Conservation (phyloP, 2,797 vertebrate genomes). For the Phrynocephalus guinanensis region DNA sequence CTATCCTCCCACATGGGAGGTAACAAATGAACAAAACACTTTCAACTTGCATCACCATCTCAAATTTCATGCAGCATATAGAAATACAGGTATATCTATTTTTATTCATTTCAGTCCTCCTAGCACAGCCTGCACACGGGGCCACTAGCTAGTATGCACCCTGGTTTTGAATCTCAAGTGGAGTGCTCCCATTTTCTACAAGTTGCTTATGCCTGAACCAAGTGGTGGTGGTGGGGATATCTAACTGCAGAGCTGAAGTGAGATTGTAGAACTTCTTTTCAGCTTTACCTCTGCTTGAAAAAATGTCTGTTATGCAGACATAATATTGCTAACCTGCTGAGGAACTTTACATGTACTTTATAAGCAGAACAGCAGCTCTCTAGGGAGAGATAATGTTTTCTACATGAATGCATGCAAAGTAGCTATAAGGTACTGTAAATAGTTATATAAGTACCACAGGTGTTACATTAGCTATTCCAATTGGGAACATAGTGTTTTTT, state of each 20-base stretch:
- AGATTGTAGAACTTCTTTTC: background rate
- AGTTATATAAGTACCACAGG: background rate
- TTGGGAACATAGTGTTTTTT: background rate
- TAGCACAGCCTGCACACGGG: background rate
- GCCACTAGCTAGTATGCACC: background rate
- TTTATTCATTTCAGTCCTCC: background rate
- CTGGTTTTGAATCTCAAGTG: background rate
- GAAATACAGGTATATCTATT: background rate
- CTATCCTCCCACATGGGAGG: background rate
- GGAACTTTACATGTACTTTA: background rate
- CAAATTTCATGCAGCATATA: background rate
- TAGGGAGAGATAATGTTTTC: conserved; percentile 9
- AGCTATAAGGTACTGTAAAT: background rate
- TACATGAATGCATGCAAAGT: background rate
- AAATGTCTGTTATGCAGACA: background rate
- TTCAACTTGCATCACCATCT: background rate
- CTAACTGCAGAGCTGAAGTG: background rate
- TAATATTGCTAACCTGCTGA: background rate
- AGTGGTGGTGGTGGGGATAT: background rate
- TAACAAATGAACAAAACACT: background rate
- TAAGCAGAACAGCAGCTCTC: background rate
- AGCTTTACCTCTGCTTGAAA: background rate
- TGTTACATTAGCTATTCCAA: background rate
- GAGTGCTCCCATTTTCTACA: background rate
- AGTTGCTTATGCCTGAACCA: background rate